Percentiles rank a stretch among this genome's conserved stretches.
phyloP scores from a whole-genome alignment of 1,140 invertebrate species.

The Atta cephalotes region DNA sequence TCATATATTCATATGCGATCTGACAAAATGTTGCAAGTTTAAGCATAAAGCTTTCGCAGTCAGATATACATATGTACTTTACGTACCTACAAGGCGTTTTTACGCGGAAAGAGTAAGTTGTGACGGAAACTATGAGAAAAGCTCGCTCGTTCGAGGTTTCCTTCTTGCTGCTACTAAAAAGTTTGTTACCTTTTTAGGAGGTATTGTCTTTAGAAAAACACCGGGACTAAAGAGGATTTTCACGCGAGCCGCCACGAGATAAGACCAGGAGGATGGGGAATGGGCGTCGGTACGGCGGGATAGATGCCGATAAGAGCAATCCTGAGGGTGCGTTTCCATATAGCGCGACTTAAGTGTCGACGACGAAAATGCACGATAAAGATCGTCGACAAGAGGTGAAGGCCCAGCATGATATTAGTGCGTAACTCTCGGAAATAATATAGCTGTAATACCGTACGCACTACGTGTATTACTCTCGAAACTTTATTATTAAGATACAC shows the following conservation, averaged over 20 bases:
- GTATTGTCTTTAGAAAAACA: slow-evolving; percentile 68
- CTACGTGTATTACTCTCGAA: not conserved
- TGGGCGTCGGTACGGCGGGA: slow-evolving; percentile 51
- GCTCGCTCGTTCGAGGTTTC: slow-evolving; percentile 5
- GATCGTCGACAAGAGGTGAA: slow-evolving; percentile 26
- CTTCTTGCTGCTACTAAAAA: slow-evolving; percentile 70
- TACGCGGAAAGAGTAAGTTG: not conserved
- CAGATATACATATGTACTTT: not conserved
- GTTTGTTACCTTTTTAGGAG: slow-evolving; percentile 77
- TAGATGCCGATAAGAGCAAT: slow-evolving; percentile 76
- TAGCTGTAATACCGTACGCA: not conserved
- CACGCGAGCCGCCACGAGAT: slow-evolving; percentile 64
- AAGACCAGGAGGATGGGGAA: slow-evolving; percentile 66
- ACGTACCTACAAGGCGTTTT: not conserved
- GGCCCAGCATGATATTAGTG: slow-evolving; percentile 10
- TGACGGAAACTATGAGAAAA: not conserved
- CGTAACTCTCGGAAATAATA: slow-evolving; percentile 46
- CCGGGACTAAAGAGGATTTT: slow-evolving; percentile 66
- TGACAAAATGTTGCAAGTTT: slow-evolving; percentile 10
- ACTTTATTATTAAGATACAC: not conserved
- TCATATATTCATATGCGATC: slow-evolving; percentile 2
- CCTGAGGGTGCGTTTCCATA: slow-evolving; percentile 69
- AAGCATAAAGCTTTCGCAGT: not conserved
- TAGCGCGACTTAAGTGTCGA: slow-evolving; percentile 63
- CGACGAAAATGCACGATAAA: slow-evolving; percentile 61